phyloP scores from a whole-genome alignment of 2,888 invertebrate species.

The Platycheirus albimanus region DNA sequence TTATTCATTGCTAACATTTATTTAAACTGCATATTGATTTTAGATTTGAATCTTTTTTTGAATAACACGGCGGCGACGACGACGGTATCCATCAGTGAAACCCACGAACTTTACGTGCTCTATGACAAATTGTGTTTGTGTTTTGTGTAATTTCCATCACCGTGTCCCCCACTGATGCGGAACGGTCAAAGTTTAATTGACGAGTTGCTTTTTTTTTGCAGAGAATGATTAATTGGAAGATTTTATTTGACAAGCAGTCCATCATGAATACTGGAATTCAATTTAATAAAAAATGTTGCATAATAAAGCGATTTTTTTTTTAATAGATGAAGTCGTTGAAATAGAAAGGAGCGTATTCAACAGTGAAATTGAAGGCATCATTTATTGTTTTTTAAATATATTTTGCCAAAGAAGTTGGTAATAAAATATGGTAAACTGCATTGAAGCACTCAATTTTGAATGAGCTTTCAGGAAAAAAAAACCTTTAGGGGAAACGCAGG shows the following conservation, averaged over 20 bases:
- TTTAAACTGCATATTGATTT: conserved; percentile 17
- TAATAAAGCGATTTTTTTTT: no score
- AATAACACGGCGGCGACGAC: neutral
- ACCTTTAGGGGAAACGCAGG: no score
- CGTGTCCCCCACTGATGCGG: no score
- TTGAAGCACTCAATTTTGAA: no score
- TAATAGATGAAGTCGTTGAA: no score
- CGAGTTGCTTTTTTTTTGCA: neutral
- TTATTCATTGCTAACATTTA: neutral
- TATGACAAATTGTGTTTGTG: conserved; percentile 11
- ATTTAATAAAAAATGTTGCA: no score
- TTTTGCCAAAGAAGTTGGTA: no score
- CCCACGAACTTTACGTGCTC: neutral
- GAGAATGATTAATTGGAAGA: conserved; percentile 1
- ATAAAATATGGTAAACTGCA: no score
- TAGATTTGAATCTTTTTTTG: conserved; percentile 20
- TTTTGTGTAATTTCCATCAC: conserved; percentile 4
- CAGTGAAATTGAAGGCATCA: no score
- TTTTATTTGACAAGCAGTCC: conserved; percentile 15
- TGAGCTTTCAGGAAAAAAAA: no score
- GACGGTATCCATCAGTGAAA: neutral
- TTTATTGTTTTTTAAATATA: no score
- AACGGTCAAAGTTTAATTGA: conserved; percentile 28
- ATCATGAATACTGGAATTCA: neutral
- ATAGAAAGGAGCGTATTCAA: no score